Evolutionary conservation across 2,113 vertebrate genomes (phyloP).

Genomic region (Pholis gunnellus): DNA sequence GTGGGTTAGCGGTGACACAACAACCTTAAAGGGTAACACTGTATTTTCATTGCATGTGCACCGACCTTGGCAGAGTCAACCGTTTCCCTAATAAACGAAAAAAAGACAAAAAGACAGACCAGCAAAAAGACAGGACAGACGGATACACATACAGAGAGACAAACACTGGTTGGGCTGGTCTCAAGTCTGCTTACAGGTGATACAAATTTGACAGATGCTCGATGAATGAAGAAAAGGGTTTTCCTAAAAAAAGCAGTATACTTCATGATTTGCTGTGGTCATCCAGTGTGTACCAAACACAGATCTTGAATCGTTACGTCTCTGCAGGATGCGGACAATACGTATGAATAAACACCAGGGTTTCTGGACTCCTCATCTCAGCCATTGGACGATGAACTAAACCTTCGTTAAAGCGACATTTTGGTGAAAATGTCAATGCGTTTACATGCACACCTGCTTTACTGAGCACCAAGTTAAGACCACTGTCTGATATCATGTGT

Average conservation of each 20-base stretch:
- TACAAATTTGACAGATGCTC: neutral
- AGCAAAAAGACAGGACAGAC: constrained; percentile 24
- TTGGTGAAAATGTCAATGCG: constrained; percentile 1
- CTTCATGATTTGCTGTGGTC: neutral
- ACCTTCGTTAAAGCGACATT: neutral
- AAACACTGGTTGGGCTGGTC: constrained; percentile 39
- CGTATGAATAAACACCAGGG: neutral
- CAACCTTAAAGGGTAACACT: constrained; percentile 11
- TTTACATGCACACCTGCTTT: constrained; percentile 36
- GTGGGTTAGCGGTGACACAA: constrained; percentile 26
- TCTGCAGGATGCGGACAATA: constrained; percentile 11
- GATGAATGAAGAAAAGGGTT: neutral
- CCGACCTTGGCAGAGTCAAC: constrained; percentile 13
- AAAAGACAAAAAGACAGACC: neutral
- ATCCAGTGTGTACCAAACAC: no score
- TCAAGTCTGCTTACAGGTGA: constrained; percentile 35
- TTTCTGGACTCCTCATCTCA: neutral
- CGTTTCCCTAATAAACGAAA: constrained; percentile 7
- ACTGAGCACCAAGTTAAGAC: neutral
- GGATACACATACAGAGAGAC: constrained; percentile 19
- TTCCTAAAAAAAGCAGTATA: neutral
- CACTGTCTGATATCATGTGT: neutral
- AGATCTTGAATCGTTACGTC: neutral
- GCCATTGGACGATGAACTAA: constrained; percentile 2
- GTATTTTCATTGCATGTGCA: neutral